Conservation (phyloP, 2,113 vertebrate species). For the Zapornia atra region DNA sequence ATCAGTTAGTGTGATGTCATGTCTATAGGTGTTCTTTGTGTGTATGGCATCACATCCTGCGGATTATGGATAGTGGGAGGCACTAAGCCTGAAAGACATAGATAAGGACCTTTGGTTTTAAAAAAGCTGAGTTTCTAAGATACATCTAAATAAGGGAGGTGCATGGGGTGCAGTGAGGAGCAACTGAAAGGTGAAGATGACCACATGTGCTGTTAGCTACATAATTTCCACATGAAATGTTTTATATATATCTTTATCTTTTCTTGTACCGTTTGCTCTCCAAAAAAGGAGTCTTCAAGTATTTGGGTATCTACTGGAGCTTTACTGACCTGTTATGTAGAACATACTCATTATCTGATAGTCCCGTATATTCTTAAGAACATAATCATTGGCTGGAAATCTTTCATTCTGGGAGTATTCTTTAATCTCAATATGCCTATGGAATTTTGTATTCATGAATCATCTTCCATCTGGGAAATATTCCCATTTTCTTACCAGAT, state of each 20-base stretch:
- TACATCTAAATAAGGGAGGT: neutral
- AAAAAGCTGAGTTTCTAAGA: neutral
- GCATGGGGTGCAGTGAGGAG: neutral
- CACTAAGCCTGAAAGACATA: neutral
- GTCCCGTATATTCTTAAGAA: neutral
- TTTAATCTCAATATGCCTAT: neutral
- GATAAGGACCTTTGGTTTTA: neutral
- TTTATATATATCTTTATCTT: neutral
- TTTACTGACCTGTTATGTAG: neutral
- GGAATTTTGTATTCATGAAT: neutral
- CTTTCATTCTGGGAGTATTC: neutral
- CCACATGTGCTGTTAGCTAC: neutral
- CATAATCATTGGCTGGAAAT: neutral
- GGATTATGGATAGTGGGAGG: neutral
- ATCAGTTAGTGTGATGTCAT: neutral
- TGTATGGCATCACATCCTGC: neutral
- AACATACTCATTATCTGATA: neutral
- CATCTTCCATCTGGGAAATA: slow-evolving; percentile 2
- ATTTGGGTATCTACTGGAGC: neutral
- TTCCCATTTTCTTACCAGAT: neutral
- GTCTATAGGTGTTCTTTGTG: neutral
- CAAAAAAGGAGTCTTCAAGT: neutral
- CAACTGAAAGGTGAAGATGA: neutral
- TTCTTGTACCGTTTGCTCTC: neutral
- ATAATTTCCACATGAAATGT: neutral